Evolutionary conservation across 1,140 invertebrate species (phyloP), one percentile per base, ranked within the genome.

Genomic region (Andrena cerasifolii): DNA sequence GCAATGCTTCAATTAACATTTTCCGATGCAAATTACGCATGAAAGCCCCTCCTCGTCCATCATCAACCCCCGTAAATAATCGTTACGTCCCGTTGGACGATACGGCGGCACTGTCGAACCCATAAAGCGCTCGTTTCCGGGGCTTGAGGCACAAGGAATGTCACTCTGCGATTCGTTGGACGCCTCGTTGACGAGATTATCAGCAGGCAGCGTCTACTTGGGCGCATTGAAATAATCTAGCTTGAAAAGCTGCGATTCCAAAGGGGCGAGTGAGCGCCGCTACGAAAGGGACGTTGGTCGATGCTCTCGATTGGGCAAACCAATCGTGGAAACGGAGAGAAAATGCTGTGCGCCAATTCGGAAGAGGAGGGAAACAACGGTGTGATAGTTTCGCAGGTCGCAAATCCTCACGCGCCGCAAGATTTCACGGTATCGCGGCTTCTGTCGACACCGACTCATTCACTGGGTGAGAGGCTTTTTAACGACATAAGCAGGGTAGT

Each of bases 391-490:
- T 84, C 89, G 0, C 90, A 91, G 31, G 70, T 89, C 14, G 59
- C 82, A 4, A 92, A 89, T 85, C 82, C 88, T 7, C 92, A 92
- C 43, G 67, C 87, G 5, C 90, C 92, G 3, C 92, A 93, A 68
- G 91, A 93, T 81, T 93, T 93, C 66, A 93, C 92, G 0, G 92
- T 93, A 36, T 92, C 92, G 4, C 80, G 92, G 12, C 77, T 93
- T 2, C 72, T 92, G 8, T 89, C 92, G 8, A 92, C 90, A 0
- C 76, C 89, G 6, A 89, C 88, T 72, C 86, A 91, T 66, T 80
- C 81, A 28, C 78, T 91, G n/a, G 91, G 91, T 92, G 90, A 87
- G 83, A 56, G 73, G 61, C 5, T 24, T 43, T 43, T 31, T 21
- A 0, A 33, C 10, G 26, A 33, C 49, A 16, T 10, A 31, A 28